Evolutionary conservation across 2,113 vertebrate genomes (phyloP).

Genomic region (Pandion haliaetus): DNA sequence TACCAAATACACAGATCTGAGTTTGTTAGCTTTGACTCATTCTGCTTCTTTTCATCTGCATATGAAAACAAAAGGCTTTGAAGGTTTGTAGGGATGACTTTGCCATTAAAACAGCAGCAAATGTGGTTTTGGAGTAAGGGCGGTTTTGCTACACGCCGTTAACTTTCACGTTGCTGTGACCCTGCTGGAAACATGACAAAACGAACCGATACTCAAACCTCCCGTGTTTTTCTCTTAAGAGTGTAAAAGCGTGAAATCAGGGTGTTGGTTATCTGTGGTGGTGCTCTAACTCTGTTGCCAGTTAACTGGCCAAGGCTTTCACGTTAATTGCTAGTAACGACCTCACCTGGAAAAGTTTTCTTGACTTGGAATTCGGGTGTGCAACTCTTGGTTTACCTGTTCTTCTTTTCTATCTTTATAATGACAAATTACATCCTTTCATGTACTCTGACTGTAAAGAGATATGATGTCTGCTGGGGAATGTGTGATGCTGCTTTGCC

Average conservation of each 20-base stretch:
- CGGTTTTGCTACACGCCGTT: rapidly evolving
- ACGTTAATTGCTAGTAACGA: background rate
- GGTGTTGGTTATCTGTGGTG: background rate
- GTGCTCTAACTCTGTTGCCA: background rate
- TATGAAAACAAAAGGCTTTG: background rate
- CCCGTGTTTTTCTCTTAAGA: background rate
- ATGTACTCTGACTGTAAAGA: background rate
- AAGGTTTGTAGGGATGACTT: background rate
- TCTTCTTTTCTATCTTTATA: background rate
- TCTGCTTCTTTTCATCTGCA: background rate
- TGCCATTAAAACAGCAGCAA: background rate
- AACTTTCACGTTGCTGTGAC: background rate
- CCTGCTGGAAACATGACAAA: background rate
- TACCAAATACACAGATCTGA: rapidly evolving
- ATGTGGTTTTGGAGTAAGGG: background rate
- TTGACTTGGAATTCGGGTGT: background rate
- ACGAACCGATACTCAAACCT: background rate
- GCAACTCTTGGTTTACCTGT: background rate
- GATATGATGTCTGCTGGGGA: background rate
- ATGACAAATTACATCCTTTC: background rate
- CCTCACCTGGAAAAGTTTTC: background rate
- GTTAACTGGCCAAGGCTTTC: background rate
- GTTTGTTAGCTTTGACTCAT: background rate
- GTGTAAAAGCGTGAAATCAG: background rate
- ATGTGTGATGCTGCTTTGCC: background rate